A percentile compares a stretch with the other conserved stretches of the same genome.
phyloP scores from a whole-genome alignment of 2,888 invertebrate species.

The Campoplex nolae region DNA sequence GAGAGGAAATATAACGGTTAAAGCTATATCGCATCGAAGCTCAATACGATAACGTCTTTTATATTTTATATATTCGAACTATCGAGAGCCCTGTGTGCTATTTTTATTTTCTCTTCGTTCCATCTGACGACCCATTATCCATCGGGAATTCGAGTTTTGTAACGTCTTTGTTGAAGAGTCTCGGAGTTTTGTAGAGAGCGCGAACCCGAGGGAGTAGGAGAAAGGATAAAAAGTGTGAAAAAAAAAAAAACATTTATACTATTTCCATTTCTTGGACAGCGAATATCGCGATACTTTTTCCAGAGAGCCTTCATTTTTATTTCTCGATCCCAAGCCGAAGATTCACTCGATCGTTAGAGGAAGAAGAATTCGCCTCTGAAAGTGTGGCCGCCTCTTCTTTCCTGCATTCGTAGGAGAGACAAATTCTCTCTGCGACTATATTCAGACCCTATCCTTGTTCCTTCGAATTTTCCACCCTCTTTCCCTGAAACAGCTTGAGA shows the following conservation, averaged over 20 bases:
- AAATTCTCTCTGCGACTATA: slow-evolving; percentile 5
- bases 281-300: slow-evolving; percentile 9
- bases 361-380: slow-evolving; percentile 40
- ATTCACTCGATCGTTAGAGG: slow-evolving; percentile 56
- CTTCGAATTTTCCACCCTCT: background rate
- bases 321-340: no score
- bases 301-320: no score
- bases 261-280: slow-evolving; percentile 43
- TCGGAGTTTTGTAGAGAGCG: background rate
- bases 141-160: no score
- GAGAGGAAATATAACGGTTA: no score
- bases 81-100: slow-evolving; percentile 29
- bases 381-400: background rate
- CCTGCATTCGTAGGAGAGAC: background rate
- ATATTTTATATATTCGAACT: slow-evolving; percentile 64
- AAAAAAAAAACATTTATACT: background rate
- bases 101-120: background rate
- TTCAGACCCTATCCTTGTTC: background rate
- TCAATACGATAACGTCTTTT: slow-evolving; percentile 18
- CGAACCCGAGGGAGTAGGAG: background rate
- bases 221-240: background rate
- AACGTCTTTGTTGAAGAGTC: background rate
- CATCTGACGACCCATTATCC: background rate
- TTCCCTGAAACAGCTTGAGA: background rate
- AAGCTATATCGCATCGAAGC: no score